A percentile compares a stretch with the other conserved stretches of the same genome.
Evolutionary conservation across 1,140 invertebrate species (phyloP).

Genomic region (Pseudomyrmex concolor): DNA sequence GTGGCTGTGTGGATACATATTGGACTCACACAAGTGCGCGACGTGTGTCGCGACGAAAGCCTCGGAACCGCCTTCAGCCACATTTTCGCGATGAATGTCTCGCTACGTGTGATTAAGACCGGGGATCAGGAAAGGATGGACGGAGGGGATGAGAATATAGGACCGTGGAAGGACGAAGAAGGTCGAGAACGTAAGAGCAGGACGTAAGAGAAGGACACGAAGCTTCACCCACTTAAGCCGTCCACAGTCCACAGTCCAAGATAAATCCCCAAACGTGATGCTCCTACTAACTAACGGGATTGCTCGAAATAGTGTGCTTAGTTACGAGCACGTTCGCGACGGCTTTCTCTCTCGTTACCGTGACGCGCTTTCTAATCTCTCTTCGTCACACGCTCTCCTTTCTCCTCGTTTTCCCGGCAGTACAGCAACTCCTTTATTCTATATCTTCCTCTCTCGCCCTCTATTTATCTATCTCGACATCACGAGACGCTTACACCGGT

Average conservation of each 20-base stretch:
- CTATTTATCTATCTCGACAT: conserved; percentile 45
- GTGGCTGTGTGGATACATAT: conserved; percentile 3
- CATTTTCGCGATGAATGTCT: conserved; percentile 41
- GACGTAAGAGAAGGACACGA: conserved; percentile 16
- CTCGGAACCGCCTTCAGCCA: conserved; percentile 6
- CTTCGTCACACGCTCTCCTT: not conserved
- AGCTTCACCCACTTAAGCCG: conserved; percentile 71
- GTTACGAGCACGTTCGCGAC: conserved; percentile 48
- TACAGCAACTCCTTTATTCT: not conserved
- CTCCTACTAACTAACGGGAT: conserved; percentile 77
- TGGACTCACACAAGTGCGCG: not conserved
- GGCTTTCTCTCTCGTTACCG: conserved; percentile 12
- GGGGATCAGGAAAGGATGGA: not conserved
- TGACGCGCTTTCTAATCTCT: conserved; percentile 10
- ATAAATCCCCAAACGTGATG: conserved; percentile 78
- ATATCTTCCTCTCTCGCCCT: not conserved
- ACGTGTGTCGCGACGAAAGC: not conserved
- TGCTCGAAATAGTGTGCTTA: conserved; percentile 74
- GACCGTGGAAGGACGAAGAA: not conserved
- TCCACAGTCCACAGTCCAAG: conserved; percentile 70
- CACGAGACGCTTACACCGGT: conserved; percentile 23
- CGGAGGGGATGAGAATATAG: not conserved
- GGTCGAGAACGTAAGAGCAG: conserved; percentile 35
- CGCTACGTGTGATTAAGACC: conserved; percentile 60
- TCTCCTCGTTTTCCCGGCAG: not conserved